These are phyloP conservation scores for Columba janthina DNA, from an alignment of 2,113 vertebrate species.

Conservation along the genomic window DNA sequence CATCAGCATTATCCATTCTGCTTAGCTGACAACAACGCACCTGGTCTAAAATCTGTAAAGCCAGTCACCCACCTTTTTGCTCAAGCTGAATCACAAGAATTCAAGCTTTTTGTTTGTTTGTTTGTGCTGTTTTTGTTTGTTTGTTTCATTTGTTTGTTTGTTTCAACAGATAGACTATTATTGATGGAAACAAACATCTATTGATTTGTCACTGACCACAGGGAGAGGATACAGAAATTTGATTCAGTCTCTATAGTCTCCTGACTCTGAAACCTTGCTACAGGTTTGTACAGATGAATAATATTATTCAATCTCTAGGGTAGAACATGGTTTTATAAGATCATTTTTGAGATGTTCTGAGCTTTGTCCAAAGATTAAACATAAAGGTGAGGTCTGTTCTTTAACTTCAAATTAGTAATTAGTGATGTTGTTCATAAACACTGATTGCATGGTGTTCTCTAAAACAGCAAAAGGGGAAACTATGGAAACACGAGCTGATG, in stretches of 20 bases:
- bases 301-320: not conserved
- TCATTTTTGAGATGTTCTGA: not conserved
- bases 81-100: slow-evolving; percentile 5
- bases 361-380: not conserved
- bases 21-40: slow-evolving; percentile 45
- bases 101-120: not conserved
- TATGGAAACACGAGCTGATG: not conserved
- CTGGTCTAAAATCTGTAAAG: slow-evolving; percentile 15
- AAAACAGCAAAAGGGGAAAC: not conserved
- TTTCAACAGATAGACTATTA: not conserved
- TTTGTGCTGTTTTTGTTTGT: too few species aligned
- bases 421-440: not conserved
- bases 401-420: not conserved
- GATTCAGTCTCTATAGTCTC: not conserved
- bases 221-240: not conserved
- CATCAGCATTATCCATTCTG: slow-evolving; percentile 53
- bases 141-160: not conserved
- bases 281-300: not conserved
- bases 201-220: slow-evolving; percentile 20
- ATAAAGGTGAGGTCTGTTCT: not conserved
- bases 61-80: not conserved
- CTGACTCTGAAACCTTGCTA: not conserved
- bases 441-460: not conserved
- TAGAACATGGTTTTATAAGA: not conserved
- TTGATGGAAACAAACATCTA: not conserved